Percentiles rank a stretch among this genome's conserved stretches.
These are phyloP conservation scores for Tinea trinotella DNA, from an alignment of 2,888 invertebrate genomes.

Conservation along the genomic window DNA sequence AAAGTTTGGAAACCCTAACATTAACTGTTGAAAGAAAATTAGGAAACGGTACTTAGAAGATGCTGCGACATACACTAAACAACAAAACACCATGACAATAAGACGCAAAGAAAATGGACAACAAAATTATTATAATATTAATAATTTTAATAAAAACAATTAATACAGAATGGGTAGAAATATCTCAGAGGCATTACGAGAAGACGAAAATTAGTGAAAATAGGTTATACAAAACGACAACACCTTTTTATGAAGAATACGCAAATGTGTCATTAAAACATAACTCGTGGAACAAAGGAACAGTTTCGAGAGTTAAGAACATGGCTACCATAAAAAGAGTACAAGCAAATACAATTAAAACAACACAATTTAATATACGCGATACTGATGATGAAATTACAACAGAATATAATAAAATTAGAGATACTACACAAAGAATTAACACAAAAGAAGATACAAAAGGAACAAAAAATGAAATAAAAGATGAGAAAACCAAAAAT, in stretches of 20 bases:
- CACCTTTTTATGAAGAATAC: background rate
- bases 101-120: conserved; percentile 20
- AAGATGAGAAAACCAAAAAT: background rate
- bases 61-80: background rate
- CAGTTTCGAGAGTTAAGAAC: conserved; percentile 35
- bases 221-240: background rate
- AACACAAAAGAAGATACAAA: background rate
- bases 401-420: conserved; percentile 16
- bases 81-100: conserved; percentile 20
- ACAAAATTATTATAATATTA: background rate
- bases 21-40: background rate
- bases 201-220: conserved; percentile 25
- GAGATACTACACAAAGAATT: background rate
- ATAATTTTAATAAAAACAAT: background rate
- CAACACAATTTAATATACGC: conserved; percentile 18
- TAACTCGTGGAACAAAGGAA: conserved; percentile 15
- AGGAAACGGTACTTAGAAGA: background rate
- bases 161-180: conserved; percentile 55
- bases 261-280: background rate
- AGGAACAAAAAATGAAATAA: background rate
- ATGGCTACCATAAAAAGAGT: conserved; percentile 36
- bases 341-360: conserved; percentile 18
- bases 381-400: conserved; percentile 18
- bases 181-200: conserved; percentile 49
- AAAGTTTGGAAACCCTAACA: background rate